phyloP scores from a whole-genome alignment of 2,113 vertebrate species.

The Cyphomyrus discorhynchus region DNA sequence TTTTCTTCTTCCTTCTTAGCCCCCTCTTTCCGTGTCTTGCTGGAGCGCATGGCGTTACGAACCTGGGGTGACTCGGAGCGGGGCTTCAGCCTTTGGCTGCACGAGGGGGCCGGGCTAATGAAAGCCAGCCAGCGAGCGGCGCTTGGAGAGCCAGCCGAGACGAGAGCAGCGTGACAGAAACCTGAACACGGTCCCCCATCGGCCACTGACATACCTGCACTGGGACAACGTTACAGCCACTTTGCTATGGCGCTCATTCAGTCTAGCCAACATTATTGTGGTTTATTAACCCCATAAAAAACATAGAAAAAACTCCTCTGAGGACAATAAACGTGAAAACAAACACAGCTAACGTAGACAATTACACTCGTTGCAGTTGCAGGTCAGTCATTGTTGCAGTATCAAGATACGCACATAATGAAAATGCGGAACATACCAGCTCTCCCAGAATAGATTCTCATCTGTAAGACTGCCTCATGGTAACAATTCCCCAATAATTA shows the following conservation, averaged over 20 bases:
- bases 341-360: conserved; percentile 9
- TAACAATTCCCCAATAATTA: not conserved
- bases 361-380: conserved; percentile 29
- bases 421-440: not conserved
- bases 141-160: no score
- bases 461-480: not conserved
- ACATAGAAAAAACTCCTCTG: not conserved
- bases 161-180: not conserved
- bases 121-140: conserved; percentile 45
- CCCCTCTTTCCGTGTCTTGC: conserved; percentile 36
- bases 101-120: conserved; percentile 40
- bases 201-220: not conserved
- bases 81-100: conserved; percentile 20
- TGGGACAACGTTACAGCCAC: not conserved
- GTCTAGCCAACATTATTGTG: not conserved
- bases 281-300: not conserved
- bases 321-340: not conserved
- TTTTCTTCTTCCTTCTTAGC: not conserved
- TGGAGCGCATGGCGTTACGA: conserved; percentile 48
- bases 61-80: conserved; percentile 39
- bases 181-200: not conserved
- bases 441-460: not conserved
- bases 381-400: not conserved
- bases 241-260: not conserved
- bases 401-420: not conserved